Percentiles rank a stretch among this genome's conserved stretches.
Evolutionary conservation across 2,888 invertebrate species (phyloP).

Genomic region (Netelia fuscicornis): DNA sequence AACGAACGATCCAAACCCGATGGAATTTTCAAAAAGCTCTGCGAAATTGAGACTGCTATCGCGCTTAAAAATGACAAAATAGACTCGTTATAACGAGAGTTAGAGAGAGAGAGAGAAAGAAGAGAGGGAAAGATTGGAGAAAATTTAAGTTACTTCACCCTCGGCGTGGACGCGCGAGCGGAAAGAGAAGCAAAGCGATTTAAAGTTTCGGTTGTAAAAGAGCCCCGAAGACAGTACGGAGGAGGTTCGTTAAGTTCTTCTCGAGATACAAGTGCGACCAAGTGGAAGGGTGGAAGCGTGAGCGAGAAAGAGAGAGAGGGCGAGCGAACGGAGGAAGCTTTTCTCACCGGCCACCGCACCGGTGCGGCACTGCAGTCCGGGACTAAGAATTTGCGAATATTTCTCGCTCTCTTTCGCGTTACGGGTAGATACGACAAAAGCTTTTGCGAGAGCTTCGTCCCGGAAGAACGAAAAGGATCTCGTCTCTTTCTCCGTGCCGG

Average conservation of each 20-base stretch:
- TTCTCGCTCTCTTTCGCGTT: slow-evolving; percentile 11
- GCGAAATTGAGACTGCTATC: background rate
- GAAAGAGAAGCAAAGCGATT: slow-evolving; percentile 9
- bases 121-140: slow-evolving; percentile 12
- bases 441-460: slow-evolving; percentile 22
- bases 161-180: background rate
- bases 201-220: slow-evolving; percentile 42
- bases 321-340: background rate
- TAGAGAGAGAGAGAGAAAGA: background rate
- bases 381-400: slow-evolving; percentile 31
- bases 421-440: slow-evolving; percentile 9
- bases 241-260: slow-evolving; percentile 46
- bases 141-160: slow-evolving; percentile 19
- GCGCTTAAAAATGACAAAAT: slow-evolving; percentile 20
- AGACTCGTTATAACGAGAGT: background rate
- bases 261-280: slow-evolving; percentile 27
- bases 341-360: slow-evolving; percentile 10
- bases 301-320: background rate
- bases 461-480: slow-evolving; percentile 1
- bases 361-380: slow-evolving; percentile 8
- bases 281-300: background rate
- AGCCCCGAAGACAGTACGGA: slow-evolving; percentile 21
- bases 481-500: background rate
- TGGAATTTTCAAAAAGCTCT: too few relatives aligned
- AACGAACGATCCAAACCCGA: background rate